These are phyloP conservation scores for Orchesella cincta DNA, from an alignment of 1,140 invertebrate species.

Conservation along the genomic window DNA sequence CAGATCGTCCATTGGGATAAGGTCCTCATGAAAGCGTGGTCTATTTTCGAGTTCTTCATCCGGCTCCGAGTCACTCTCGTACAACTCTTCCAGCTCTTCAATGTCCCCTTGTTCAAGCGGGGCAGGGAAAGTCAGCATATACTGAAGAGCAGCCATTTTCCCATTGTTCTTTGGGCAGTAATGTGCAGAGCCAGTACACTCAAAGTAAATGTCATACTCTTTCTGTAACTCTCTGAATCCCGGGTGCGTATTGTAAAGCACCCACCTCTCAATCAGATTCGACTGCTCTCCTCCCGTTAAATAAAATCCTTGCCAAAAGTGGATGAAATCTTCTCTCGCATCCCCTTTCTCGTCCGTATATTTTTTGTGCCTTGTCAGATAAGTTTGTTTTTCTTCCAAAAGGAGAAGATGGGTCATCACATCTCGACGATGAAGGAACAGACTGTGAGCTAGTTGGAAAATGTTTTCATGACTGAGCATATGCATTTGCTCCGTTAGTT, in stretches of 20 bases:
- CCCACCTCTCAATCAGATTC: constrained; percentile 6
- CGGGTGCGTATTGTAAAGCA: constrained; percentile 1
- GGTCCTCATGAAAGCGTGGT: background rate
- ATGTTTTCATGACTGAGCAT: constrained; percentile 14
- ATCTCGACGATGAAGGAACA: constrained; percentile 14
- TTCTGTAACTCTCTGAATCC: background rate
- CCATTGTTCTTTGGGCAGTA: background rate
- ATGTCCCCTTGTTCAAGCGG: background rate
- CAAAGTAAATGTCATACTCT: constrained; percentile 4
- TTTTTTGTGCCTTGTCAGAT: background rate
- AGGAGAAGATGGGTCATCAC: background rate
- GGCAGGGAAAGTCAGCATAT: background rate
- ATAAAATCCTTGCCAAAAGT: constrained; percentile 13
- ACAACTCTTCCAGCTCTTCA: background rate
- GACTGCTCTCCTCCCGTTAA: background rate
- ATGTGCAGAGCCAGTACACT: background rate
- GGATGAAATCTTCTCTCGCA: constrained; percentile 1
- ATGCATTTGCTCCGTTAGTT: constrained; percentile 14
- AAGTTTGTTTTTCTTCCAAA: background rate
- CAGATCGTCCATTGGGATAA: background rate
- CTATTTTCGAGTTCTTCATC: background rate
- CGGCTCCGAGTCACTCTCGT: constrained; percentile 11
- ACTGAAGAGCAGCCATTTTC: constrained; percentile 14
- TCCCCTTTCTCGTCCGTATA: background rate
- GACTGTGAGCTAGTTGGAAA: background rate